A percentile compares a stretch with the other conserved stretches of the same genome.
phyloP scores from a whole-genome alignment of 30 jellyfish, hydroid and myxozoan species.

The Haliclystus octoradiatus region DNA sequence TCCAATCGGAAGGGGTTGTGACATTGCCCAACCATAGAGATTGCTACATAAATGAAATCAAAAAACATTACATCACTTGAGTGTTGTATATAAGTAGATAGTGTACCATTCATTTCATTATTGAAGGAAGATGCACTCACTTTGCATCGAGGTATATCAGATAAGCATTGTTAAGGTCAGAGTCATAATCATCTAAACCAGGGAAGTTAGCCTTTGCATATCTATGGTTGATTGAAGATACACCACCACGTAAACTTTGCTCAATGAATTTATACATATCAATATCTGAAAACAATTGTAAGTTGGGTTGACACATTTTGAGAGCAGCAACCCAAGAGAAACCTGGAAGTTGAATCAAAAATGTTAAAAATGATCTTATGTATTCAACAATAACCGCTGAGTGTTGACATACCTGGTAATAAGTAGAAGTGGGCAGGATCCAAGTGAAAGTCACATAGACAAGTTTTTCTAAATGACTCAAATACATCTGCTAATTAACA shows the following conservation, averaged over 20 bases:
- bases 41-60: no score
- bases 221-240: conserved; percentile 14
- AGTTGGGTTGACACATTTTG: conserved; percentile 15
- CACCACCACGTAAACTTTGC: conserved; percentile 35
- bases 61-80: no score
- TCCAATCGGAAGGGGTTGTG: no score
- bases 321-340: conserved; percentile 5
- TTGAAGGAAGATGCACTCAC: no score
- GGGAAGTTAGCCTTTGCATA: conserved; percentile 24
- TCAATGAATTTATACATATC: conserved; percentile 22
- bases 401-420: no score
- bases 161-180: conserved; percentile 15
- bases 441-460: no score
- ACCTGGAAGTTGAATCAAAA: conserved; percentile 13
- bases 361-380: conserved; percentile 14
- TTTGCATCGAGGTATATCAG: conserved; percentile 64
- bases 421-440: no score
- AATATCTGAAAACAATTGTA: neutral
- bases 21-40: conserved; percentile 76
- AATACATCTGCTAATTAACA: conserved; percentile 11
- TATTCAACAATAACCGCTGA: no score
- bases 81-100: no score
- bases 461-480: neutral
- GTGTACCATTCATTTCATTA: no score
- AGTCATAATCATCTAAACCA: neutral